Evolutionary conservation across 35 echinoderm and acorn worm species (phyloP).

Genomic region (Apostichopus californicus): DNA sequence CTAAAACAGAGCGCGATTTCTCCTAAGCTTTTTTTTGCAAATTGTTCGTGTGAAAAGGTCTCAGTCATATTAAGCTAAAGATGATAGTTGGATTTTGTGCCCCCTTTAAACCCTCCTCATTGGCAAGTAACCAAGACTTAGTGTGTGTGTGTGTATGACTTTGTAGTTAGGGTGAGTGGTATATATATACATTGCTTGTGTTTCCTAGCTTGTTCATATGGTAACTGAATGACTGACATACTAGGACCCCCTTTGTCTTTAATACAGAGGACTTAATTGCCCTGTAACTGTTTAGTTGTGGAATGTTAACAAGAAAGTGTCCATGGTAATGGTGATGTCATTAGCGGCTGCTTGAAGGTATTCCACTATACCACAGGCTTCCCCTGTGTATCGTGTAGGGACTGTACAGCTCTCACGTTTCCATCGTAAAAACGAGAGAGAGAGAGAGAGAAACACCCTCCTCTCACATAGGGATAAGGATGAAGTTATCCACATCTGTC

Average conservation of each 20-base stretch:
- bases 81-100: too few relatives aligned
- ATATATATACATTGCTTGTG: not conserved
- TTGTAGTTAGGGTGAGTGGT: too few relatives aligned
- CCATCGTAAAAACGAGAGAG: not conserved
- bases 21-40: too few relatives aligned
- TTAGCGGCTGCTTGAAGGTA: not conserved
- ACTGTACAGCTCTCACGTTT: not conserved
- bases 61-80: too few relatives aligned
- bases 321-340: slow-evolving; percentile 46
- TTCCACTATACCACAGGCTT: not conserved
- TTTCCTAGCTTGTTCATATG: not conserved
- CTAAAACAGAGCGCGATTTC: too few relatives aligned
- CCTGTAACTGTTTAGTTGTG: slow-evolving; percentile 38
- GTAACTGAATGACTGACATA: slow-evolving; percentile 31
- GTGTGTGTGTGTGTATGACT: not conserved
- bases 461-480: not conserved
- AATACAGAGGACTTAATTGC: slow-evolving; percentile 32
- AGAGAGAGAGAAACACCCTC: not conserved
- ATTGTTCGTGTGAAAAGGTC: too few relatives aligned
- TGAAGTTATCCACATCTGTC: not conserved
- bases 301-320: slow-evolving; percentile 51
- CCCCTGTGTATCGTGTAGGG: not conserved
- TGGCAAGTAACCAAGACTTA: not conserved
- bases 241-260: slow-evolving; percentile 3
- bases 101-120: not conserved